phyloP scores from a whole-genome alignment of 2,888 invertebrate genomes.

The Patella depressa region DNA sequence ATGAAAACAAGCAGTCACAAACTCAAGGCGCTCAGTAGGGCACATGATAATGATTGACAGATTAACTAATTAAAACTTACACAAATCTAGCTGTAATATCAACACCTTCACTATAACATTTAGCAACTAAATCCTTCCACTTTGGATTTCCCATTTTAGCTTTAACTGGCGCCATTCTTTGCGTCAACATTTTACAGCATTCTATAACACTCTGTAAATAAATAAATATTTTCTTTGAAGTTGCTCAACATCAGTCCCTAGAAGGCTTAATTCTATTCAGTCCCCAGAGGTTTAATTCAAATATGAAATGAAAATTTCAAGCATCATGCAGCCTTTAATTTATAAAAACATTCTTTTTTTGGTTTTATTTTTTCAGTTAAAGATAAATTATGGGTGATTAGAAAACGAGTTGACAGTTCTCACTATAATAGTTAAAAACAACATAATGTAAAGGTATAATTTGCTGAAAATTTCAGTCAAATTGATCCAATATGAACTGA shows the following conservation, averaged over 20 bases:
- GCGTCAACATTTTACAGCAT: conserved; percentile 65
- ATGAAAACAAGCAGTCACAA: no score
- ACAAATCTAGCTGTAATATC: conserved; percentile 63
- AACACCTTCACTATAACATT: conserved; percentile 57
- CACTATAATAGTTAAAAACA: no score
- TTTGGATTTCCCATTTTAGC: conserved; percentile 58
- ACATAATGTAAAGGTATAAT: no score
- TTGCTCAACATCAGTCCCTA: neutral
- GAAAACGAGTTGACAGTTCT: no score
- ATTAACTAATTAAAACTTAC: conserved; percentile 33
- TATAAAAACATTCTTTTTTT: no score
- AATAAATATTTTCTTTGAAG: neutral
- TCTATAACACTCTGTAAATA: conserved; percentile 57
- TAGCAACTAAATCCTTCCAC: conserved; percentile 67
- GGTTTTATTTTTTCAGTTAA: no score
- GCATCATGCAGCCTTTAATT: no score
- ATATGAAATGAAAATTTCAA: neutral
- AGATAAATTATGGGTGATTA: no score
- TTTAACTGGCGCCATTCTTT: conserved; percentile 67
- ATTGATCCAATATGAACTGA: no score
- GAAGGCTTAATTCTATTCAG: neutral
- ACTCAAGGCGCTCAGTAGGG: no score
- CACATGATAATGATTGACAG: no score
- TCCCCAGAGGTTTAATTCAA: neutral
- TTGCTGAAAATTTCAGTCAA: no score